Evolutionary conservation across 1,140 invertebrate species (phyloP), one percentile per base, ranked within the genome.

Genomic region (Brachionus plicatilis): DNA sequence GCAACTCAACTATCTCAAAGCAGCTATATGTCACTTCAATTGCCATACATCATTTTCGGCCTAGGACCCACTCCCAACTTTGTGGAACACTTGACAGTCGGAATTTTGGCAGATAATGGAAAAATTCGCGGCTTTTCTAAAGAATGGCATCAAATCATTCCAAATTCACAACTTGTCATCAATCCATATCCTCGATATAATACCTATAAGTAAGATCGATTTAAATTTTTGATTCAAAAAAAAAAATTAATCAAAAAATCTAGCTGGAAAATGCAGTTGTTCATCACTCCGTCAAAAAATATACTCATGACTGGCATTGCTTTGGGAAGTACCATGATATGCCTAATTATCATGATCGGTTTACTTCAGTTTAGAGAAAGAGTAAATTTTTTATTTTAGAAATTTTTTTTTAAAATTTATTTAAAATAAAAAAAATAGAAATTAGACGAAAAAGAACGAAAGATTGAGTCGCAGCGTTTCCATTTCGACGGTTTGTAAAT

Each of bases 1-100:
- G 88, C 94, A 41, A 93, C 94, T 0, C 97, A 99, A 89, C 88
- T 98, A 33, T 93, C 95, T 0, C 96, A 99, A 89, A 95, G 95
- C 24, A 94, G 95, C 0, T 94, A 98, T 88, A 94, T 94, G 88
- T 92, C 95, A 4, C 91, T 99, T 14, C 95, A 97, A 89, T 89
- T 97, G 56, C 97, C 97, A 0, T 99, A 96, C 88, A 94, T 93
- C 0, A 93, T 96, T 56, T 98, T 99, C 90, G 97, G 97, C 6
- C 90, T 99, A 3, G 97, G 97, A 14, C 92, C 95, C 85, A 97
- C 96, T 24, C 96, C 97, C 3, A 99, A 99, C 90, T 99, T 98
- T 91, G 94, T 99, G 1, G 97, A 99, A 88, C 92, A 92, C 53
- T 89, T 99, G 14, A 93, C 92, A 43, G 93, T 98, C 20, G 94